These are phyloP conservation scores for Allophyes oxyacanthae DNA, from an alignment of 2,888 invertebrate genomes.

Conservation along the genomic window DNA sequence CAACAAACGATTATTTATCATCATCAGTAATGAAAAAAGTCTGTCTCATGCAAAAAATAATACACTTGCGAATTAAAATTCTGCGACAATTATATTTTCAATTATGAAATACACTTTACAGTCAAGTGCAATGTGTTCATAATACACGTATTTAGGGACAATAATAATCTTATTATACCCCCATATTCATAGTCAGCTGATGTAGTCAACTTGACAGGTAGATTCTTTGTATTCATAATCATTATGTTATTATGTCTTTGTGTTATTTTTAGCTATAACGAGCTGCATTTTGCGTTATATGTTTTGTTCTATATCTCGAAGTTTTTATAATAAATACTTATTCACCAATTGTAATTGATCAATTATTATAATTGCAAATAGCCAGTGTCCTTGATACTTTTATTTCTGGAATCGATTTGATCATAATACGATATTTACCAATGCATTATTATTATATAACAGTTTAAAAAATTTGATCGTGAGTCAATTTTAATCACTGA, in stretches of 20 bases:
- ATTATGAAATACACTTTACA: conserved; percentile 10
- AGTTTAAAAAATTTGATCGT: neutral
- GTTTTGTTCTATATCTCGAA: neutral
- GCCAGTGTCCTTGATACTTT: conserved; percentile 11
- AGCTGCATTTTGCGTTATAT: conserved; percentile 7
- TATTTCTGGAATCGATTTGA: conserved; percentile 21
- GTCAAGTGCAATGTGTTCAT: conserved; percentile 35
- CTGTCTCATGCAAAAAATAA: no score
- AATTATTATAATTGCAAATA: conserved; percentile 23
- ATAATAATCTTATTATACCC: conserved; percentile 32
- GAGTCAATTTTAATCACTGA: no score
- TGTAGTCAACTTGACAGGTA: conserved; percentile 22
- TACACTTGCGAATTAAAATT: neutral
- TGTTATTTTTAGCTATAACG: conserved; percentile 12
- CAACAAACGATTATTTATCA: no score
- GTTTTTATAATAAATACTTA: neutral
- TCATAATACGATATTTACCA: neutral
- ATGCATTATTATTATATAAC: neutral
- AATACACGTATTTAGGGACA: conserved; percentile 19
- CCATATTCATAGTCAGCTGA: neutral
- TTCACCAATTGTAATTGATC: conserved; percentile 18
- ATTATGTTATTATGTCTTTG: conserved; percentile 18
- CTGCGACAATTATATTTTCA: conserved; percentile 12
- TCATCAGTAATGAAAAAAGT: no score
- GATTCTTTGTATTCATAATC: conserved; percentile 37